A percentile compares a stretch with the other conserved stretches of the same genome.
phyloP scores from a whole-genome alignment of 2,797 vertebrate genomes.

The Lophius americanus region DNA sequence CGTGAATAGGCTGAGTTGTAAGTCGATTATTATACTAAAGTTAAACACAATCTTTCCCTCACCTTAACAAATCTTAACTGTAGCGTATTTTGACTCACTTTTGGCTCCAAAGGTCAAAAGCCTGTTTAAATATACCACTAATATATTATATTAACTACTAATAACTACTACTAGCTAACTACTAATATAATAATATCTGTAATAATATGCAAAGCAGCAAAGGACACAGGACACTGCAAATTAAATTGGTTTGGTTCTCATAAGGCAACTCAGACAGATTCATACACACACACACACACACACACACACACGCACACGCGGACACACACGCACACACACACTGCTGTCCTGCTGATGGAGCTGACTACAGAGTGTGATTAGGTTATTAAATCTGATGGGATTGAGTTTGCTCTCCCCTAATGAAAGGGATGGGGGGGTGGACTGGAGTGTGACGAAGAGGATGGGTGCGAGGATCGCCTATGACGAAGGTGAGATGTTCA shows the following conservation, averaged over 20 bases:
- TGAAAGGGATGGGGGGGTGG: constrained; percentile 56
- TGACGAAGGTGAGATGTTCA: background rate
- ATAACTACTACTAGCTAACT: too few relatives aligned
- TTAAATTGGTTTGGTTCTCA: background rate
- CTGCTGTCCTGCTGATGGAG: constrained; percentile 18
- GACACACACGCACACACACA: constrained; percentile 9
- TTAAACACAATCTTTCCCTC: too few relatives aligned
- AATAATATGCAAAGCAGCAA: constrained; percentile 14
- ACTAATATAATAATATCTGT: too few relatives aligned
- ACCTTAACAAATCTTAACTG: too few relatives aligned
- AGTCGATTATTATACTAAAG: too few relatives aligned
- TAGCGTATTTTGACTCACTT: too few relatives aligned
- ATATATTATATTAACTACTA: too few relatives aligned
- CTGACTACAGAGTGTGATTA: constrained; percentile 47
- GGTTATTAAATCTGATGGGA: constrained; percentile 62
- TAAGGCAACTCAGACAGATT: constrained; percentile 7
- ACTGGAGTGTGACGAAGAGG: constrained; percentile 27
- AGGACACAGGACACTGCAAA: constrained; percentile 12
- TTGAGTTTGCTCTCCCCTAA: constrained; percentile 68
- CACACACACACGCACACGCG: background rate
- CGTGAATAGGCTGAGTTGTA: too few relatives aligned
- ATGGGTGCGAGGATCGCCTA: background rate
- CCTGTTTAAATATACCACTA: too few relatives aligned
- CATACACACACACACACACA: constrained; percentile 14
- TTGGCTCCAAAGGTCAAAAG: too few relatives aligned